Evolutionary conservation across 2,888 invertebrate species (phyloP).

Genomic region (Chydorus sphaericus): DNA sequence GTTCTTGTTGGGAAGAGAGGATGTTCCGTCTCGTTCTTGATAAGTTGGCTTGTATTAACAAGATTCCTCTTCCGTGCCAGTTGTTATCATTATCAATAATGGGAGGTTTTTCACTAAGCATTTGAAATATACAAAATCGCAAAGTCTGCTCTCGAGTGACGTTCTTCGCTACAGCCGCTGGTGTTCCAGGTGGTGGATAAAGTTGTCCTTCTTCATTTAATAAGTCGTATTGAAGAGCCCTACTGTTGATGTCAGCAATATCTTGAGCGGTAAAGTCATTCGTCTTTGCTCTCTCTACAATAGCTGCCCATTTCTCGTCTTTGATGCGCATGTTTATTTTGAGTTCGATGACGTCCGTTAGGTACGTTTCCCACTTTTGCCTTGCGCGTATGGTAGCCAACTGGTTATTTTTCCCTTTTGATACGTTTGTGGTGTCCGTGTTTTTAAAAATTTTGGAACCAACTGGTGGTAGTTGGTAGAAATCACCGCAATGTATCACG

Average conservation of each 20-base stretch:
- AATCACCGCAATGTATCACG: neutral
- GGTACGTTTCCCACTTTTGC: neutral
- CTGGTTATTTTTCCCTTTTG: neutral
- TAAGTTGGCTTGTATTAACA: neutral
- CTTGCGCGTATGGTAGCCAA: neutral
- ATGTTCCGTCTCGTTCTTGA: neutral
- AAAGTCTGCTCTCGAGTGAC: neutral
- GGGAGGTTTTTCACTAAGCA: neutral
- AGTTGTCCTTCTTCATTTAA: neutral
- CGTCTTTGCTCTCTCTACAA: neutral
- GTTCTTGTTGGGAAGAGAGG: neutral
- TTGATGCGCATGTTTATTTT: neutral
- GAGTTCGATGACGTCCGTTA: neutral
- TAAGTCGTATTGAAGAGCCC: neutral
- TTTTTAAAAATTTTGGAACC: neutral
- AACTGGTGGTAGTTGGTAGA: neutral
- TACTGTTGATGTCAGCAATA: neutral
- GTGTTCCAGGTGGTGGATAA: neutral
- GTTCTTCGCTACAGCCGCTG: neutral
- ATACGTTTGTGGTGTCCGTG: no score
- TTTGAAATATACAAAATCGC: neutral
- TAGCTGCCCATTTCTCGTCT: neutral
- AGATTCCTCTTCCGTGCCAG: neutral
- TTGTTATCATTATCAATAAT: neutral
- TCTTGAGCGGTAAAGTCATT: neutral